phyloP scores from a whole-genome alignment of 2,888 invertebrate species.

The Caenorhabditis panamensis region DNA sequence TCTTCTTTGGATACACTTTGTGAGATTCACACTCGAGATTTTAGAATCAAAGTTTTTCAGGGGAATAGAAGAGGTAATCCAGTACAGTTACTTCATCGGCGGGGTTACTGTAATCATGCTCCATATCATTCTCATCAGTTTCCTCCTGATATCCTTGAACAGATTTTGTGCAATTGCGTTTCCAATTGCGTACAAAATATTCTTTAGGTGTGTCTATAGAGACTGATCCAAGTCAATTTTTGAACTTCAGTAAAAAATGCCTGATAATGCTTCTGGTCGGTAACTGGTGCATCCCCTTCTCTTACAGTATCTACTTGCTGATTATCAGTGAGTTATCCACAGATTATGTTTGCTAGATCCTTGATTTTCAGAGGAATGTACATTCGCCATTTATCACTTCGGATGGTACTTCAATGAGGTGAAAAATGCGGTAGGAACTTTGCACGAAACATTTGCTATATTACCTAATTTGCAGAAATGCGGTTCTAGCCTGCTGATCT shows the following conservation, averaged over 20 bases:
- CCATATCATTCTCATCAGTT: conserved; percentile 30
- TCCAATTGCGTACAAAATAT: conserved; percentile 23
- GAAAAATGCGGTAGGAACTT: conserved; percentile 13
- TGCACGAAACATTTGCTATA: not conserved
- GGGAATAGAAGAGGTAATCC: conserved; percentile 1
- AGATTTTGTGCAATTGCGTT: conserved; percentile 30
- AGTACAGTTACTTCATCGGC: conserved; percentile 34
- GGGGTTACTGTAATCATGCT: conserved; percentile 13
- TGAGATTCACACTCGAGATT: not conserved
- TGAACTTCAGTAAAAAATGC: conserved; percentile 20
- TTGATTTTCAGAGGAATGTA: conserved; percentile 6
- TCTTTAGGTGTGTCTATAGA: conserved; percentile 12
- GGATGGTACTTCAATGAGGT: conserved; percentile 29
- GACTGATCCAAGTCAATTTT: not conserved
- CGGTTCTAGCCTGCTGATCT: conserved; percentile 1
- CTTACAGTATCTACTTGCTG: not conserved
- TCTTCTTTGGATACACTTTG: conserved; percentile 38
- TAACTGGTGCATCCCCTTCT: conserved; percentile 18
- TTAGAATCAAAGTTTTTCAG: conserved; percentile 1
- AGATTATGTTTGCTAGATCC: not conserved
- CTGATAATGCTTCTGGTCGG: not conserved
- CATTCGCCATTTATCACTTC: conserved; percentile 9
- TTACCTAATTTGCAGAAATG: conserved; percentile 25
- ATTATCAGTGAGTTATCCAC: conserved; percentile 9
- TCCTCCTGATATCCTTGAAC: conserved; percentile 32